Evolutionary conservation across 2,113 vertebrate genomes (phyloP).

Genomic region (Tichodroma muraria): DNA sequence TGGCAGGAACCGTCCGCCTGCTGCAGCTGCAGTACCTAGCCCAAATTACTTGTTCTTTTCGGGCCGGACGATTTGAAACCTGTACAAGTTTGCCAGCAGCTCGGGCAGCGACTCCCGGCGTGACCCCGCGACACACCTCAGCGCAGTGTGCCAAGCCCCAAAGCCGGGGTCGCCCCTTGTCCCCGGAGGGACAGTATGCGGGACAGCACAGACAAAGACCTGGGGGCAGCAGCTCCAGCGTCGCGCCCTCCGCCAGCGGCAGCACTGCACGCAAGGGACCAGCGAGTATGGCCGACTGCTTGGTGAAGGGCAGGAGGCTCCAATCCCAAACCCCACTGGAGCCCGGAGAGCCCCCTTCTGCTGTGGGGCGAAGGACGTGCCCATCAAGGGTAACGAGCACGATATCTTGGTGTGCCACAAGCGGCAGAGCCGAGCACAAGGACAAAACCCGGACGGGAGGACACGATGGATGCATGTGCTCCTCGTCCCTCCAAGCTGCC

Average conservation of each 20-base stretch:
- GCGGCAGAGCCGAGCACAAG: background rate
- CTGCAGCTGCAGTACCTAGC: background rate
- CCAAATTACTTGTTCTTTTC: background rate
- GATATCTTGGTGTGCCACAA: fast-evolving
- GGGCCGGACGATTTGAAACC: background rate
- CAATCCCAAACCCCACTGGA: background rate
- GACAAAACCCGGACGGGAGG: background rate
- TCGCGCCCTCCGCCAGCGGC: background rate
- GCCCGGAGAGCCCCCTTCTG: background rate
- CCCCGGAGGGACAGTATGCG: background rate
- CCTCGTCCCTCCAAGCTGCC: background rate
- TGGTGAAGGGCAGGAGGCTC: background rate
- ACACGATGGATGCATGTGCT: background rate
- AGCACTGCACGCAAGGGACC: background rate
- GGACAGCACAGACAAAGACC: conserved; percentile 37
- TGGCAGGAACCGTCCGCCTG: background rate
- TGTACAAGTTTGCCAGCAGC: background rate
- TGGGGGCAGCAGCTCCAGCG: background rate
- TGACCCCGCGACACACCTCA: background rate
- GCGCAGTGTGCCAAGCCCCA: background rate
- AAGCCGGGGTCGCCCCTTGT: background rate
- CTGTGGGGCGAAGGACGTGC: background rate
- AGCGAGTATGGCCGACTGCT: background rate
- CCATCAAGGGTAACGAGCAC: fast-evolving
- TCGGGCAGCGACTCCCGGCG: background rate